Evolutionary conservation across 2,888 invertebrate species (phyloP).

Genomic region (Tipula lateralis): DNA sequence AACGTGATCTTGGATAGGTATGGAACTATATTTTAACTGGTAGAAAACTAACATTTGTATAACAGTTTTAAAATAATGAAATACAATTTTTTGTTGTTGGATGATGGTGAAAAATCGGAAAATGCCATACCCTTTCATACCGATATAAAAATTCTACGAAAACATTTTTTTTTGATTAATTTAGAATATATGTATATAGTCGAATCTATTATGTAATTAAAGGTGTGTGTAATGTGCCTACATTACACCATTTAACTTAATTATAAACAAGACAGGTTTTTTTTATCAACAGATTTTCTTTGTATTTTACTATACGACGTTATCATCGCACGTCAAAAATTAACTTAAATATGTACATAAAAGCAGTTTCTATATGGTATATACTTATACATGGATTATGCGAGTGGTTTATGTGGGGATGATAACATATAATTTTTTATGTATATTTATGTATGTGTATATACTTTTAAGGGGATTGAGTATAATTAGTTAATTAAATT

Average conservation of each 20-base stretch:
- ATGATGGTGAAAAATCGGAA: not conserved
- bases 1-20: not conserved
- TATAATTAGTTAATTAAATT: constrained; percentile 11
- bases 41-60: not conserved
- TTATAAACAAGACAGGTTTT: constrained; percentile 19
- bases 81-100: not conserved
- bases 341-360: not conserved
- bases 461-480: not conserved
- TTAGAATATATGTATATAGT: not conserved
- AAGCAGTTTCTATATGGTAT: not conserved
- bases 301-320: not conserved
- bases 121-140: not conserved
- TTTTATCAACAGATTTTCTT: not conserved
- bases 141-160: not conserved
- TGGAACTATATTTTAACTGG: not conserved
- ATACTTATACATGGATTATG: not conserved
- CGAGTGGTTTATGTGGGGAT: not conserved
- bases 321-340: constrained; percentile 11
- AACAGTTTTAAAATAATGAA: not conserved
- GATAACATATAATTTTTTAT: not conserved
- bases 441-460: not conserved
- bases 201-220: constrained; percentile 1
- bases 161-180: not conserved
- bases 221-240: constrained; percentile 4
- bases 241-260: constrained; percentile 24